phyloP scores from a whole-genome alignment of 2,797 vertebrate species.

The Neomorphus geoffroyi region DNA sequence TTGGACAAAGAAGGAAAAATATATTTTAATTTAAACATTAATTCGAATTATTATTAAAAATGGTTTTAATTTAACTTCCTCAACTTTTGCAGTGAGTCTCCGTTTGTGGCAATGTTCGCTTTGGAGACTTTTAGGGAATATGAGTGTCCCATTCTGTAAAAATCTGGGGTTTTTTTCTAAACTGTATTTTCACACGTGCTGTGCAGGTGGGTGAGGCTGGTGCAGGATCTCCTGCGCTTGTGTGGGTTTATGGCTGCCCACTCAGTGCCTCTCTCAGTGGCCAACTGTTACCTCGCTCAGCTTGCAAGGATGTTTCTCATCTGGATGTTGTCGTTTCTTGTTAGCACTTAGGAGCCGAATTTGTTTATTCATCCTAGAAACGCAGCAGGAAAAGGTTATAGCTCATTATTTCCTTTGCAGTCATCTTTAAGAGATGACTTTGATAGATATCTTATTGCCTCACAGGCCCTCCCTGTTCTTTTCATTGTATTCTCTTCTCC shows the following conservation, averaged over 20 bases:
- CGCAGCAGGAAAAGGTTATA: neutral
- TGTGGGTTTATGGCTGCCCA: fast-evolving
- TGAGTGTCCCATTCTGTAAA: neutral
- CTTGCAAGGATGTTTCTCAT: neutral
- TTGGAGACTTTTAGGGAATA: neutral
- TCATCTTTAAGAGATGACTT: neutral
- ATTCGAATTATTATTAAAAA: neutral
- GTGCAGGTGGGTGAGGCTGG: neutral
- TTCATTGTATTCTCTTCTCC: neutral
- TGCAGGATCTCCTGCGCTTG: neutral
- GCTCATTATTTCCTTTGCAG: neutral
- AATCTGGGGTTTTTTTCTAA: neutral
- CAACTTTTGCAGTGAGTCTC: fast-evolving
- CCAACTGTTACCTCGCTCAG: fast-evolving
- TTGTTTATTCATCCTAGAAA: slow-evolving; percentile 20
- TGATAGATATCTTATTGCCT: neutral
- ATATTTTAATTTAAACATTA: neutral
- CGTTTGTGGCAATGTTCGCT: neutral
- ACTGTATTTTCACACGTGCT: fast-evolving
- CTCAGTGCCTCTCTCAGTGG: fast-evolving
- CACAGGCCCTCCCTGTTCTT: neutral
- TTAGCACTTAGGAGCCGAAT: neutral
- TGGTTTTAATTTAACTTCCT: neutral
- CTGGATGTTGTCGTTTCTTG: neutral
- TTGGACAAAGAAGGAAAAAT: neutral